Evolutionary conservation across 2,888 invertebrate species (phyloP), one percentile per base, ranked within the genome.

Genomic region (Tachina grossa): DNA sequence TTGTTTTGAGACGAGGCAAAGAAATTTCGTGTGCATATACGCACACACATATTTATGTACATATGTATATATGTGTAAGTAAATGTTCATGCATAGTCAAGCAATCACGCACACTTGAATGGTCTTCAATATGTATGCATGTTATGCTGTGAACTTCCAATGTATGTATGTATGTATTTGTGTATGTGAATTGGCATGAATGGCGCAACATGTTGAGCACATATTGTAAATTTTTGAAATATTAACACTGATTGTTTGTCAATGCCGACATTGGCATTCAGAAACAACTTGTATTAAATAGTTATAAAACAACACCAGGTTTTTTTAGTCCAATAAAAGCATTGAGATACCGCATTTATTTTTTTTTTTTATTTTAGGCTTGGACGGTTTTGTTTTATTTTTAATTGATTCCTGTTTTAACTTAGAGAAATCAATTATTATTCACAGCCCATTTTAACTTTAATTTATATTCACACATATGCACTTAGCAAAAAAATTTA

Each of bases 1-100:
- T 82, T 69, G 68, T 81, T 69, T 75, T 75, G 16, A n/a, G n/a
- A 80, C 41, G 13, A 59, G 41, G 55, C 63, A 45, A 69, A 59
- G 68, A 59, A 47, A 43, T 22, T 63, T 43, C 39, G 57, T 69
- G n/a, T 31, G 16, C 31, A 31, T 31, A 31, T 31, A 31, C 31
- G 31, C 31, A 31, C 6, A 31, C 31, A 31, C 31, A 31, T 6
- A 6, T 31, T 6, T 31, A 1, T n/a, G 9, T 10, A 9, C 1
- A n/a, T 19, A 31, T 31, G 4, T 31, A 4, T 31, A 31, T 72
- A 16, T 6, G 11, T 63, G 63, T 53, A 9, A 9, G 31, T 14
- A 8, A 19, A 49, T 31, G 13, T 31, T 31, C 47, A 45, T 47
- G 47, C 13, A 49, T 19, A 53, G 39, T 14, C 39, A 68, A n/a